These are phyloP conservation scores for Lissocephala sabroskyi DNA, from an alignment of 2,888 invertebrate genomes.

Conservation along the genomic window DNA sequence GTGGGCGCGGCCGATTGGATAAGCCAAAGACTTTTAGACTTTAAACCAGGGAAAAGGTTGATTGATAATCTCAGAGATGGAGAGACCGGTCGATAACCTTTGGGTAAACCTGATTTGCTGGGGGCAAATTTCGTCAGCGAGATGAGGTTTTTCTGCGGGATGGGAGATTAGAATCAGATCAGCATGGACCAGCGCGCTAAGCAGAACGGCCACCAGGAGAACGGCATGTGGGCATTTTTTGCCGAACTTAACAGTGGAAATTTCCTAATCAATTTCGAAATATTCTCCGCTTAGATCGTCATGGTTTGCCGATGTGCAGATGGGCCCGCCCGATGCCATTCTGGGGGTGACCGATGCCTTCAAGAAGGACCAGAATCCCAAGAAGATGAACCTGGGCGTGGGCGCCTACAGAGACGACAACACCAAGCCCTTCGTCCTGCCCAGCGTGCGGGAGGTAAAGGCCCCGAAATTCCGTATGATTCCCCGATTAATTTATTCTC, in stretches of 20 bases:
- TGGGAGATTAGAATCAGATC: too few relatives aligned
- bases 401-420: constrained; percentile 98
- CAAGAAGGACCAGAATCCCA: constrained; percentile 89
- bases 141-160: too few relatives aligned
- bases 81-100: too few relatives aligned
- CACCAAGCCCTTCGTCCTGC: constrained; percentile 95
- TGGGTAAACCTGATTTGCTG: too few relatives aligned
- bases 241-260: too few relatives aligned
- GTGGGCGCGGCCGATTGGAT: too few relatives aligned
- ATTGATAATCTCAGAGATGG: too few relatives aligned
- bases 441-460: constrained; percentile 85
- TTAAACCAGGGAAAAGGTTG: too few relatives aligned
- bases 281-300: constrained; percentile 75
- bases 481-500: too few relatives aligned
- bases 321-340: constrained; percentile 99
- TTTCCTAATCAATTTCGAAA: background rate
- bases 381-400: constrained; percentile 97
- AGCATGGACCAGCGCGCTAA: background rate
- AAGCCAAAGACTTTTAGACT: too few relatives aligned
- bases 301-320: constrained; percentile 91
- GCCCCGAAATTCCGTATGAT: too few relatives aligned
- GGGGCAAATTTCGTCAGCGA: too few relatives aligned
- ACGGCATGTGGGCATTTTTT: background rate
- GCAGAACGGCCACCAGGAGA: background rate
- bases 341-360: constrained; percentile 97